Evolutionary conservation across 2,113 vertebrate genomes (phyloP).

Genomic region (Lamprologus tigripictilis): DNA sequence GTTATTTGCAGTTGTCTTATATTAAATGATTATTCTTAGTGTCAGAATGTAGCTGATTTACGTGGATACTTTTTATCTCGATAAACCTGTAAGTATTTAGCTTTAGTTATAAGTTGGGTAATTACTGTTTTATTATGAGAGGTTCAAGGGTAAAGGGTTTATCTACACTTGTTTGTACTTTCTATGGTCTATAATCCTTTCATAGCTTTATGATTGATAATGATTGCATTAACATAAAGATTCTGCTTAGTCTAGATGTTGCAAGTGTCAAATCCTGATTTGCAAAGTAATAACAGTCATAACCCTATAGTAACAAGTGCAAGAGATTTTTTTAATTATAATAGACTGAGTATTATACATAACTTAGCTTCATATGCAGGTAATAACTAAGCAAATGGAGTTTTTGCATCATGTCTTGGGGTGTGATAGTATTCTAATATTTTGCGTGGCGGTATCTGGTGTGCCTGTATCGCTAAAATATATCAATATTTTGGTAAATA

Average conservation of each 20-base stretch:
- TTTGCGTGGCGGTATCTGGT: not conserved
- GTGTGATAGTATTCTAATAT: not conserved
- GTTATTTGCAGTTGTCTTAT: not conserved
- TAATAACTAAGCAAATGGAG: not conserved
- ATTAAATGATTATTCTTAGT: not conserved
- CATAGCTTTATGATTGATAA: not conserved
- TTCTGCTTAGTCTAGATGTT: not conserved
- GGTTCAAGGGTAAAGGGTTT: not conserved
- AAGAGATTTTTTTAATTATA: fast-evolving
- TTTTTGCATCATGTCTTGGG: not conserved
- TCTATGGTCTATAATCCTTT: not conserved
- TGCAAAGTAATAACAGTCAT: not conserved
- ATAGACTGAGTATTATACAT: not conserved
- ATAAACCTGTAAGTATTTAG: not conserved
- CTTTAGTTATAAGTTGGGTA: not conserved
- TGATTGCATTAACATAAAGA: not conserved
- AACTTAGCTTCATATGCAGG: not conserved
- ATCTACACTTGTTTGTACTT: not conserved
- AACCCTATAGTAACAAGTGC: not conserved
- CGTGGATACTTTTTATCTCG: not conserved
- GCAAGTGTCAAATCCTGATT: not conserved
- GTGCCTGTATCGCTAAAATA: not conserved
- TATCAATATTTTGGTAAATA: not conserved
- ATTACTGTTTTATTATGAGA: not conserved
- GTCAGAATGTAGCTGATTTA: not conserved